Conservation (phyloP, 2,888 invertebrate species). For the Mystacides longicornis region DNA sequence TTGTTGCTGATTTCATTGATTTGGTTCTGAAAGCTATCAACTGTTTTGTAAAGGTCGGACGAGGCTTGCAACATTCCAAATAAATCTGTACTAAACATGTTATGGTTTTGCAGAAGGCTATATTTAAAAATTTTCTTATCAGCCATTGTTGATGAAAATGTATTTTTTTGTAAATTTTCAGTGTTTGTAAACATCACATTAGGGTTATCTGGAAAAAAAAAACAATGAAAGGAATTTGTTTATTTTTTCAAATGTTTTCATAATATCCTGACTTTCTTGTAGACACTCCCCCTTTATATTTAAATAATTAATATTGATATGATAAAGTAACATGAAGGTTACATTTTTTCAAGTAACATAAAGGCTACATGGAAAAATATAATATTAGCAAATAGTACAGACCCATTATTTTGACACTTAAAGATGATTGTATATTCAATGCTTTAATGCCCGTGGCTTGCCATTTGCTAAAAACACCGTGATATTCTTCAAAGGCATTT, state of each 20-base stretch:
- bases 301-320: too few species aligned
- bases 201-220: not conserved
- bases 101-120: slow-evolving; percentile 1
- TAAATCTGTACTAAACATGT: not conserved
- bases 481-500: slow-evolving; percentile 55
- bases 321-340: too few species aligned
- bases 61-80: not conserved
- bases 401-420: slow-evolving; percentile 35
- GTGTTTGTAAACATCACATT: not conserved
- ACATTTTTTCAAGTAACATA: too few species aligned
- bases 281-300: too few species aligned
- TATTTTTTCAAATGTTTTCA: too few species aligned
- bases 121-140: slow-evolving; percentile 4
- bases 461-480: slow-evolving; percentile 54
- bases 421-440: slow-evolving; percentile 45
- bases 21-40: slow-evolving; percentile 44
- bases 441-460: slow-evolving; percentile 51
- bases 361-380: too few species aligned
- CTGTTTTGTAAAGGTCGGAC: slow-evolving; percentile 26
- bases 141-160: not conserved
- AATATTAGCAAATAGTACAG: too few species aligned
- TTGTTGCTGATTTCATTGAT: slow-evolving; percentile 43
- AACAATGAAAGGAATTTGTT: too few species aligned
- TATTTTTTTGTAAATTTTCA: not conserved
- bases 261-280: too few species aligned